phyloP scores from a whole-genome alignment of 2,888 invertebrate genomes.

The Lordiphosa fenestrarum region DNA sequence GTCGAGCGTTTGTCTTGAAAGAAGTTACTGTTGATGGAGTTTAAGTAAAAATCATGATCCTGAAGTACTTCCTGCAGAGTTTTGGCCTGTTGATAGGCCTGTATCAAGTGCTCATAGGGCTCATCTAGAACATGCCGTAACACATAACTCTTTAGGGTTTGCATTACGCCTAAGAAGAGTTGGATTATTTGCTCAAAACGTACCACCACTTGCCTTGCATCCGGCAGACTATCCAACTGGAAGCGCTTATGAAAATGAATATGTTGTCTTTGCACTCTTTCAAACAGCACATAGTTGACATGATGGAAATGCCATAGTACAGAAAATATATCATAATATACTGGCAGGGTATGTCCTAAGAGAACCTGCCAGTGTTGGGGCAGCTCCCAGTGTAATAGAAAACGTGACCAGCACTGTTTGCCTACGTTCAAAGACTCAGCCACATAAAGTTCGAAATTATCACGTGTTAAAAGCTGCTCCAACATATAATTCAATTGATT shows the following conservation, averaged over 20 bases:
- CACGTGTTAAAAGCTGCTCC: constrained; percentile 6
- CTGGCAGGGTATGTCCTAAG: constrained; percentile 13
- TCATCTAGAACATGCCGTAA: constrained; percentile 14
- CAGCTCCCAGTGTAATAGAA: constrained; percentile 31
- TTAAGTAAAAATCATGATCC: constrained; percentile 32
- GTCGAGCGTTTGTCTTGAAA: background rate
- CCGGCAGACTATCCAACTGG: background rate
- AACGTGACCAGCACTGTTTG: constrained; percentile 36
- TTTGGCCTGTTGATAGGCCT: background rate
- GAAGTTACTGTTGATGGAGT: constrained; percentile 11
- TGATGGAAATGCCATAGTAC: constrained; percentile 48
- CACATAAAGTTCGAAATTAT: constrained; percentile 22
- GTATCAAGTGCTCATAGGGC: constrained; percentile 12
- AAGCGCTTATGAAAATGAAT: constrained; percentile 14
- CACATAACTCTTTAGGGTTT: constrained; percentile 23
- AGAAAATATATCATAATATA: constrained; percentile 31
- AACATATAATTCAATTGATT: constrained; percentile 20
- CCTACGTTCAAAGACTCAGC: background rate
- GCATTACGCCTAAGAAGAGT: constrained; percentile 22
- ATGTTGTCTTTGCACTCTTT: constrained; percentile 29
- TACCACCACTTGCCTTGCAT: constrained; percentile 4
- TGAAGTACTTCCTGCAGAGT: constrained; percentile 41
- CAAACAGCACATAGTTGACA: constrained; percentile 39
- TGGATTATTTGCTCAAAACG: constrained; percentile 21
- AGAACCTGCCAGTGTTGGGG: constrained; percentile 27